These are phyloP conservation scores for Tuberolachnus salignus DNA, from an alignment of 2,888 invertebrate genomes.

Conservation along the genomic window DNA sequence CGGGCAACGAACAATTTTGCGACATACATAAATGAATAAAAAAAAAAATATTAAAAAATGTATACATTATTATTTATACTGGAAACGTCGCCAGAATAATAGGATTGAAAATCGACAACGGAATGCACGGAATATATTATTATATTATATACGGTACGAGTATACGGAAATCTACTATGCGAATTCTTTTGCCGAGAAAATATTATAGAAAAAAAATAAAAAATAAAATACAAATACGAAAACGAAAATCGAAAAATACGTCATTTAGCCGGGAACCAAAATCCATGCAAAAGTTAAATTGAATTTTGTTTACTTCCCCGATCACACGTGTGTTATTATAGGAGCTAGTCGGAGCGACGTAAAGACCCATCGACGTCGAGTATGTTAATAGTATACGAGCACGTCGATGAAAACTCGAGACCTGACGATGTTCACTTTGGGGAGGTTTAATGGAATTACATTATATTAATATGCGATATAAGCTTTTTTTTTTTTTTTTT, in stretches of 20 bases:
- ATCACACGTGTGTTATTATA: constrained; percentile 6
- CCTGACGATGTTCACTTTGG: background rate
- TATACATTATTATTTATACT: too few relatives aligned
- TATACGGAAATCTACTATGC: background rate
- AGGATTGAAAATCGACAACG: too few relatives aligned
- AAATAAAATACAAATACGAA: too few relatives aligned
- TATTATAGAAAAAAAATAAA: background rate
- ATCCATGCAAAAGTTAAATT: background rate
- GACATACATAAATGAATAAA: too few relatives aligned
- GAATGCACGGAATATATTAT: too few relatives aligned
- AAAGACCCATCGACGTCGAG: background rate
- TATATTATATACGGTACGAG: background rate
- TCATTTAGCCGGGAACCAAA: background rate
- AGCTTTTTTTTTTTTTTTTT: background rate
- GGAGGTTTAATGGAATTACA: background rate
- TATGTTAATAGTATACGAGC: background rate
- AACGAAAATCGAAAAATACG: too few relatives aligned
- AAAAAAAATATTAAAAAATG: too few relatives aligned
- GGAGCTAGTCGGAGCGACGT: background rate
- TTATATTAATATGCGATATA: constrained; percentile 6
- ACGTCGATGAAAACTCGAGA: constrained; percentile 15
- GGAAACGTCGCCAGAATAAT: too few relatives aligned
- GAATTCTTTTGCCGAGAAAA: background rate
- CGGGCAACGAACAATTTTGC: too few relatives aligned
- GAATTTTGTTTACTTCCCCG: background rate